A percentile compares a stretch with the other conserved stretches of the same genome.
Conservation (phyloP, 1,140 invertebrate genomes). For the Paraescarpia echinospica region DNA sequence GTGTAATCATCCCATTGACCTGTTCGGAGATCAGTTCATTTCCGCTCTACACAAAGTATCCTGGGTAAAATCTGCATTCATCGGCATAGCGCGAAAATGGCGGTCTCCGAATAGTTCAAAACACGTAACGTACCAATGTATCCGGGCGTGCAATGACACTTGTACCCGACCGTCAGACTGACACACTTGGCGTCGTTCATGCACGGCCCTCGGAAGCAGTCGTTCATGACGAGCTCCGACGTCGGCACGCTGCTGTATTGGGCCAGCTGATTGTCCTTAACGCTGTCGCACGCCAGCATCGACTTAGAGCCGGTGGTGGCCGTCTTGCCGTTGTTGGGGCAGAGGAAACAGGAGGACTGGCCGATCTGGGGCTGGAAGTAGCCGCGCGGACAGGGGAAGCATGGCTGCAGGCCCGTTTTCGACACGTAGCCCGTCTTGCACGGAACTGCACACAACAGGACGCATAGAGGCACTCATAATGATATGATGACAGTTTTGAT, state of each 20-base stretch:
- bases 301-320: constrained; percentile 39
- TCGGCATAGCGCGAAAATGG: too few relatives aligned
- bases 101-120: too few relatives aligned
- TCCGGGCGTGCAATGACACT: constrained; percentile 74
- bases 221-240: constrained; percentile 36
- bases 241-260: constrained; percentile 8
- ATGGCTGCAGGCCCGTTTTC: constrained; percentile 90
- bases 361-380: constrained; percentile 65
- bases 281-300: constrained; percentile 27
- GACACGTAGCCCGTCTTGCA: constrained; percentile 93
- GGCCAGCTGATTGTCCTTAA: not conserved
- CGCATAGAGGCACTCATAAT: not conserved
- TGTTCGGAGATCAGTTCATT: too few relatives aligned
- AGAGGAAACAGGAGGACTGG: constrained; percentile 57
- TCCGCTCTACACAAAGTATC: too few relatives aligned
- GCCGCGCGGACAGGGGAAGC: constrained; percentile 89
- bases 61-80: too few relatives aligned
- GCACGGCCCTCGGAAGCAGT: constrained; percentile 43
- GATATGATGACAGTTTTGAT: too few relatives aligned
- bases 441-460: constrained; percentile 63
- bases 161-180: constrained; percentile 34
- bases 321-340: constrained; percentile 46
- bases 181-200: constrained; percentile 37
- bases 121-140: constrained; percentile 47
- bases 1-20: too few relatives aligned